Evolutionary conservation across 1,140 invertebrate species (phyloP), one percentile per base, ranked within the genome.

Genomic region (Eurosta solidaginis): DNA sequence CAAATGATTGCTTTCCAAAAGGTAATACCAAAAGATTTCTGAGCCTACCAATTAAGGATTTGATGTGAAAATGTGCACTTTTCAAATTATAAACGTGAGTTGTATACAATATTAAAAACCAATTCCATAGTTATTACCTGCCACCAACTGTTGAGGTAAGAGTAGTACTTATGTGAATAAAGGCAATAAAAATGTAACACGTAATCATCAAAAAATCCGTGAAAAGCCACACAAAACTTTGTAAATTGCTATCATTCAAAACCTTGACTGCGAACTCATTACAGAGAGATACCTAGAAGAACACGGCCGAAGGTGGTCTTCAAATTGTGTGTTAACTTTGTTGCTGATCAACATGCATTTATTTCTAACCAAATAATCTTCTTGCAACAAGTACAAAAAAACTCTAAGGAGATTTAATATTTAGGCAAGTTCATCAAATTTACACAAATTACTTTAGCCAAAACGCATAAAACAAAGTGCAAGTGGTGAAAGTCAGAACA

Each of bases 351-450:
- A 12, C 12, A 59, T 12, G 29, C n/a, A 14, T 33, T n/a, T 36
- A 47, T 45, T 47, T 74, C 36, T 74, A 74, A 74, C 40, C 20
- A 74, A 74, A 74, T 25, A 27, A 20, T 76, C 17, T 33, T 74
- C 10, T 33, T 50, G 74, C 25, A 42, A 20, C 42, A 40, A 33
- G n/a, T 68, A 7, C 29, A 17, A 68, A 42, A 36, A 68, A 5
- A n/a, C n/a, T n/a, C n/a, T n/a, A n/a, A 36, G 29, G 20, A 68
- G 29, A 5, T 17, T 33, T 14, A n/a, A 5, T 68, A 10, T 20
- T 44, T 74, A 82, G 82, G 82, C 80, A 85, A 84, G 81, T 83
- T 84, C 84, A 86, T 86, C 83, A 86, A 86, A 86, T 84, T 86
- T 84, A 79, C 44, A 84, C 85, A 85, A 86, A 86, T 86, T 86